Evolutionary conservation across 1,140 invertebrate species (phyloP).

Genomic region (Macrotrachela quadricornifera): DNA sequence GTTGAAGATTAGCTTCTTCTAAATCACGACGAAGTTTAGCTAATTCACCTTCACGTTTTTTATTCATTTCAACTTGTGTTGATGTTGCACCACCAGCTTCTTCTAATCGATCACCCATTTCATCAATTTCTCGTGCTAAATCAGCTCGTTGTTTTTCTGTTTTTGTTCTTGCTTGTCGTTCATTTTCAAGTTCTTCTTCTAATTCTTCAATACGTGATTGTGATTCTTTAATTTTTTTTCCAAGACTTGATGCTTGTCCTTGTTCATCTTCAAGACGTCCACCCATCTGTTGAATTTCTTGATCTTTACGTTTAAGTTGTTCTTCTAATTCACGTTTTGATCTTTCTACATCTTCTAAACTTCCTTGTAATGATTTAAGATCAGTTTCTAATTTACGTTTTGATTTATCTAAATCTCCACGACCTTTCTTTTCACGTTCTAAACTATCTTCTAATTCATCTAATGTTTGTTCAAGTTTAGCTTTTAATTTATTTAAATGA

Average conservation of each 20-base stretch:
- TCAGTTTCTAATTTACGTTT: conserved; percentile 81
- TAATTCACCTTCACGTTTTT: conserved; percentile 93
- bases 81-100: conserved; percentile 95
- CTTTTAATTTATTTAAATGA: conserved; percentile 94
- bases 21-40: conserved; percentile 90
- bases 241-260: conserved; percentile 70
- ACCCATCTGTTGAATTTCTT: conserved; percentile 74
- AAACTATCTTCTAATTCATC: conserved; percentile 89
- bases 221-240: conserved; percentile 96
- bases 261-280: conserved; percentile 96
- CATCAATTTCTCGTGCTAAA: conserved; percentile 80
- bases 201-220: conserved; percentile 63
- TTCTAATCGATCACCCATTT: conserved; percentile 83
- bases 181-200: conserved; percentile 88
- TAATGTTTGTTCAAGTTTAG: conserved; percentile 86
- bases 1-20: conserved; percentile 92
- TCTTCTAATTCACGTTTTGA: conserved; percentile 94
- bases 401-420: conserved; percentile 86
- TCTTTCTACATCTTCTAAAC: conserved; percentile 81
- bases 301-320: conserved; percentile 54
- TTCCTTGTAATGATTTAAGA: conserved; percentile 91
- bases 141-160: conserved; percentile 92
- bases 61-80: conserved; percentile 94
- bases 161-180: conserved; percentile 57
- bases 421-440: conserved; percentile 92